phyloP scores from a whole-genome alignment of 1,140 invertebrate genomes.

The Drosophila bipectinata region DNA sequence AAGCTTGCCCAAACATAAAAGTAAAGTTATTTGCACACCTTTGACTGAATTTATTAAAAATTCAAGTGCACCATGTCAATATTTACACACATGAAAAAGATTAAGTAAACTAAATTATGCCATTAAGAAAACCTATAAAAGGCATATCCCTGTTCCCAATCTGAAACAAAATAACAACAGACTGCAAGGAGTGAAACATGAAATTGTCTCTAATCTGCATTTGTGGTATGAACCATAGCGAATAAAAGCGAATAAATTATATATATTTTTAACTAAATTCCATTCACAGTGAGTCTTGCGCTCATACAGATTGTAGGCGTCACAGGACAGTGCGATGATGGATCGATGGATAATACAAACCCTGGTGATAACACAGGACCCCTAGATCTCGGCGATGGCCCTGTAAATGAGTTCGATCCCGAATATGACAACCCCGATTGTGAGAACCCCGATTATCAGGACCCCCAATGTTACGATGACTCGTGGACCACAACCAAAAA shows the following conservation, averaged over 20 bases:
- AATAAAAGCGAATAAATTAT: background rate
- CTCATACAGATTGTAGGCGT: conserved; percentile 5
- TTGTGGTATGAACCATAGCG: conserved; percentile 4
- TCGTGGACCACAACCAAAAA: background rate
- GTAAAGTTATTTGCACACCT: conserved; percentile 13
- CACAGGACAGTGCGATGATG: background rate
- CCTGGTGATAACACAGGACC: background rate
- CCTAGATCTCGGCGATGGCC: background rate
- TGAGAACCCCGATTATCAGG: too few relatives aligned
- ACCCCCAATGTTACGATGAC: background rate
- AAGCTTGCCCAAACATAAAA: conserved; percentile 23
- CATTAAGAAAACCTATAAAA: conserved; percentile 10
- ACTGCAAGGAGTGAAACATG: conserved; percentile 11
- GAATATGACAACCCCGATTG: background rate
- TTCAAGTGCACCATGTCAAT: conserved; percentile 2
- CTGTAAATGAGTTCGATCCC: background rate
- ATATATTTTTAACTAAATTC: background rate
- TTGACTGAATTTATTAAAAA: conserved; percentile 9
- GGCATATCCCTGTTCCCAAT: too few relatives aligned
- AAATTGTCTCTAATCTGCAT: conserved; percentile 9
- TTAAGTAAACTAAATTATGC: conserved; percentile 10
- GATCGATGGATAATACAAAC: background rate
- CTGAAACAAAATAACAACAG: background rate
- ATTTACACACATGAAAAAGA: conserved; percentile 18
- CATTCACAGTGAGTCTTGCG: conserved; percentile 11